Evolutionary conservation across 35 echinoderm and acorn worm species (phyloP).

Genomic region (Patiria miniata): DNA sequence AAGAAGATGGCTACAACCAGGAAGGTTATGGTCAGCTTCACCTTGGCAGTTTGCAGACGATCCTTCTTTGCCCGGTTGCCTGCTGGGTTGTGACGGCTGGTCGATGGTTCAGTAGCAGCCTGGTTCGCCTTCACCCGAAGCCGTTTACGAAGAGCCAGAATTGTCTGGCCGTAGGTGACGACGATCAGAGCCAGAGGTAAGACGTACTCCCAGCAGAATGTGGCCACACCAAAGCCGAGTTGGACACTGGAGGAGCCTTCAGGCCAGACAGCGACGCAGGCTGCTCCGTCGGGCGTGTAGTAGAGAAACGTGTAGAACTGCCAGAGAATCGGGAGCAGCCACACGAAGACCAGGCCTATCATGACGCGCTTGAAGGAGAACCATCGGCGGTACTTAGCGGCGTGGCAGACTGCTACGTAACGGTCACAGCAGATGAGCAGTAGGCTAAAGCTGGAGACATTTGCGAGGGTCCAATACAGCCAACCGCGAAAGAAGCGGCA

Average conservation of each 20-base stretch:
- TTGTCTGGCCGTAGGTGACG: background rate
- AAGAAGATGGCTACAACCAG: background rate
- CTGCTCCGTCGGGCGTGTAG: background rate
- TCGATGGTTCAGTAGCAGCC: background rate
- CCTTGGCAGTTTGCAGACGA: slow-evolving; percentile 1
- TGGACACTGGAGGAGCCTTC: background rate
- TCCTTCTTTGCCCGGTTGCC: background rate
- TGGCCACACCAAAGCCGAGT: background rate
- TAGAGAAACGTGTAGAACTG: background rate
- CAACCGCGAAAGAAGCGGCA: background rate
- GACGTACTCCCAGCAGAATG: slow-evolving; percentile 13
- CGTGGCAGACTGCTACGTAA: slow-evolving; percentile 5
- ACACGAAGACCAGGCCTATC: background rate
- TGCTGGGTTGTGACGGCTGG: background rate
- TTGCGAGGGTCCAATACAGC: background rate
- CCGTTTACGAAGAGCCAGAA: background rate
- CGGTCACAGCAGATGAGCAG: slow-evolving; percentile 13
- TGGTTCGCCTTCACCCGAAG: background rate
- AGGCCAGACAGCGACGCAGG: background rate
- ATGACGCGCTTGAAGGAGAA: background rate
- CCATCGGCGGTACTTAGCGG: background rate
- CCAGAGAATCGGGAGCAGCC: background rate
- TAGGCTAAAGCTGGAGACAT: background rate
- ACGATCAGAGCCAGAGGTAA: background rate
- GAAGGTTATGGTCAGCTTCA: background rate